Conservation (phyloP, 2,797 vertebrate species). For the Enteromius thamalakanensis region DNA sequence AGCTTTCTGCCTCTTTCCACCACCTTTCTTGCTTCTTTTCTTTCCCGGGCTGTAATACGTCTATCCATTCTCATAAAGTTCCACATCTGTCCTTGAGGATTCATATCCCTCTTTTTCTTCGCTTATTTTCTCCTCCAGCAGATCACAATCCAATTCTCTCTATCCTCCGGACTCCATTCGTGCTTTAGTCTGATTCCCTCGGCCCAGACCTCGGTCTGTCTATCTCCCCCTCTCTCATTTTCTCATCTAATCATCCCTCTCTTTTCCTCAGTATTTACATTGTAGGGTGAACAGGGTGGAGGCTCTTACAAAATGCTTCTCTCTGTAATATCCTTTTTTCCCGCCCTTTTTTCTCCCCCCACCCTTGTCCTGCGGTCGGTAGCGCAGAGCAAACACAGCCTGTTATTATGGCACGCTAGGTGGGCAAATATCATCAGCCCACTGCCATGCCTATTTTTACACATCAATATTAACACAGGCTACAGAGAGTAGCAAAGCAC, state of each 20-base stretch:
- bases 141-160: constrained; percentile 41
- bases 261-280: constrained; percentile 72
- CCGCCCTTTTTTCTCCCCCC: constrained; percentile 67
- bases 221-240: constrained; percentile 31
- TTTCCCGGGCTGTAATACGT: background rate
- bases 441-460: constrained; percentile 80
- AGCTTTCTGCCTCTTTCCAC: background rate
- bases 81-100: constrained; percentile 37
- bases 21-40: constrained; percentile 6
- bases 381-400: constrained; percentile 74
- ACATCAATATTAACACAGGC: constrained; percentile 60
- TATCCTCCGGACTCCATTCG: constrained; percentile 62
- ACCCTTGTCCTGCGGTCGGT: constrained; percentile 60
- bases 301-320: constrained; percentile 73
- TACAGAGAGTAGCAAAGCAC: constrained; percentile 44
- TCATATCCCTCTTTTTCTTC: constrained; percentile 13
- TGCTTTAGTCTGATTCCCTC: constrained; percentile 66
- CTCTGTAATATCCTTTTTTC: constrained; percentile 73
- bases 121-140: constrained; percentile 5
- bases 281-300: constrained; percentile 68
- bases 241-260: constrained; percentile 45
- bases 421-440: constrained; percentile 78
- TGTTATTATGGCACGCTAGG: constrained; percentile 67
- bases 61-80: constrained; percentile 28
- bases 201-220: constrained; percentile 22